These are phyloP conservation scores for Zele albiditarsus DNA, from an alignment of 2,888 invertebrate genomes.

Conservation along the genomic window DNA sequence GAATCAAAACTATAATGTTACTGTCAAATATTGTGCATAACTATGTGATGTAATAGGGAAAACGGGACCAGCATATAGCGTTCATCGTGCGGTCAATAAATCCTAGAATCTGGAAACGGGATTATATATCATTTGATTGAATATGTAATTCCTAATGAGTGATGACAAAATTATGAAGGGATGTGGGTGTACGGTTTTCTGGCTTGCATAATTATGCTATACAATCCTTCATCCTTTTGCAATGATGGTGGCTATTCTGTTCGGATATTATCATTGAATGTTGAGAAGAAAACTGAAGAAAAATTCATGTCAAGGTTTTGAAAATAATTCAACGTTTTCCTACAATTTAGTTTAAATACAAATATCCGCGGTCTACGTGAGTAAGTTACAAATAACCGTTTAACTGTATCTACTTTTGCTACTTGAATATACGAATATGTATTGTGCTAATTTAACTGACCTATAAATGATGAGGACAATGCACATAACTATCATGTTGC, in stretches of 20 bases:
- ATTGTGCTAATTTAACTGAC: constrained; percentile 4
- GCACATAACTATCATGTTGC: neutral
- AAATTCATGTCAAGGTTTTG: neutral
- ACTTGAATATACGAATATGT: neutral
- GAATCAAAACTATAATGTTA: neutral
- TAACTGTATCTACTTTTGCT: neutral
- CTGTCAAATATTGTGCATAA: neutral
- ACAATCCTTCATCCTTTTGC: neutral
- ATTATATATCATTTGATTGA: neutral
- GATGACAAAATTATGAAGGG: neutral
- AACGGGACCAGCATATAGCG: neutral
- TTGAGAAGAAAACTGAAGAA: neutral
- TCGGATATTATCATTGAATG: neutral
- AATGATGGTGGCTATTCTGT: neutral
- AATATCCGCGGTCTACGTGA: neutral
- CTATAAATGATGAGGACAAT: neutral
- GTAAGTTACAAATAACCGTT: neutral
- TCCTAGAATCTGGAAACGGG: neutral
- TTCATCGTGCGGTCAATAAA: neutral
- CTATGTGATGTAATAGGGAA: neutral
- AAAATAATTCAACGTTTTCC: neutral
- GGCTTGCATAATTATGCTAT: neutral
- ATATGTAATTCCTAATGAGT: neutral
- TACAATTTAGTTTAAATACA: neutral
- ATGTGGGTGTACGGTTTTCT: neutral